These are phyloP conservation scores for Diceros bicornis DNA, from an alignment of 2,797 vertebrate species.

Conservation along the genomic window DNA sequence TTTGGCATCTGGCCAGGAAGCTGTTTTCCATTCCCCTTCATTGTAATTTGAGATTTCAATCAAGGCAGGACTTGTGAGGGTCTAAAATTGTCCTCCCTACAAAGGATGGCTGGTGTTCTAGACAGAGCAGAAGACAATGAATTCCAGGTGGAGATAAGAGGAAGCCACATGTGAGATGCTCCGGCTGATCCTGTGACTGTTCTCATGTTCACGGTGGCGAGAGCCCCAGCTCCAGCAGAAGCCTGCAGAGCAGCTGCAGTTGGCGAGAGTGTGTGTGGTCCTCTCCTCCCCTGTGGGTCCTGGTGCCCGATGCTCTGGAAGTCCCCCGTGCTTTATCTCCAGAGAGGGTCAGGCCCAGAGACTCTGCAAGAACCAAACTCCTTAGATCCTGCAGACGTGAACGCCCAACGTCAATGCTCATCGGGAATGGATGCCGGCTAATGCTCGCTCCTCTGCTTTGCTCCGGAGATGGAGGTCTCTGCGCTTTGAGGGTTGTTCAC, in stretches of 20 bases:
- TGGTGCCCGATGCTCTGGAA: background rate
- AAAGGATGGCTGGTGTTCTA: background rate
- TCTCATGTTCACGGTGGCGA: background rate
- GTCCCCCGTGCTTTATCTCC: background rate
- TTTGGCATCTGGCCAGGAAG: background rate
- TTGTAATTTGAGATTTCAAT: background rate
- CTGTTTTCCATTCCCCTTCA: background rate
- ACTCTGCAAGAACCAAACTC: background rate
- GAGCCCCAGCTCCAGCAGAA: background rate
- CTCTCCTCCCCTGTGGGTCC: background rate
- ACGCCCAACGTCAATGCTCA: no score
- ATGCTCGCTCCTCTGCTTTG: background rate
- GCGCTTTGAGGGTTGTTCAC: background rate
- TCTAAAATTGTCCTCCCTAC: background rate
- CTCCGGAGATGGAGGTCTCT: background rate
- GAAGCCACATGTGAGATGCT: background rate
- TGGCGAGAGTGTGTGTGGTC: background rate
- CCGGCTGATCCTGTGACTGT: background rate
- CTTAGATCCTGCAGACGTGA: background rate
- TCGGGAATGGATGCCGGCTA: fast-evolving
- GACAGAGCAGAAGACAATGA: background rate
- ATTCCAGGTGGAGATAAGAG: background rate
- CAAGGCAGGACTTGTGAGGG: background rate
- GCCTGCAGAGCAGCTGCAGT: background rate
- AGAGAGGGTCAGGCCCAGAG: background rate